These are phyloP conservation scores for Homarus americanus DNA, from an alignment of 1,140 invertebrate species.

Conservation along the genomic window DNA sequence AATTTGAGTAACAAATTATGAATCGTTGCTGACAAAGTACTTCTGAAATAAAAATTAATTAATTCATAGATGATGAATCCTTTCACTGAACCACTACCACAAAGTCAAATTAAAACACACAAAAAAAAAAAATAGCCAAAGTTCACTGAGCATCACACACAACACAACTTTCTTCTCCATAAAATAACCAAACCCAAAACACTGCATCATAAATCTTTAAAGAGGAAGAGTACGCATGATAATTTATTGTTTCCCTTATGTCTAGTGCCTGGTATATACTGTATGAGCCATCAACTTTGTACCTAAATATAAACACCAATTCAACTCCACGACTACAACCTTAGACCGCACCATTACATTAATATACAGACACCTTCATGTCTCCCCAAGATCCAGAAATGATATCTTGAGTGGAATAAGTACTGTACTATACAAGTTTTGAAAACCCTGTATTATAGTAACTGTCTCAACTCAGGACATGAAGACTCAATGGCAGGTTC, in stretches of 20 bases:
- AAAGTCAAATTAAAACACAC: neutral
- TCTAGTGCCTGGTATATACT: neutral
- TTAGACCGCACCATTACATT: neutral
- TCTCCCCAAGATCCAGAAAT: neutral
- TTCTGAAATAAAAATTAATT: neutral
- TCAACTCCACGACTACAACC: neutral
- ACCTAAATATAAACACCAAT: neutral
- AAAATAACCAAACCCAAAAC: neutral
- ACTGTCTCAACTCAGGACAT: slow-evolving; percentile 22
- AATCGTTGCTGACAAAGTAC: neutral
- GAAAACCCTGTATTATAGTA: neutral
- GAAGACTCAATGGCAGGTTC: no score
- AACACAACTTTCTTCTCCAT: no score
- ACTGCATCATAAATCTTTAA: slow-evolving; percentile 36
- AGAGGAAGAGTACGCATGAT: neutral
- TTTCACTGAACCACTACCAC: neutral
- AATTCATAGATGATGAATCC: neutral
- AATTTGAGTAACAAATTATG: neutral
- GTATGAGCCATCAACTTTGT: slow-evolving; percentile 20
- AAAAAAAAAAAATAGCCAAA: no score
- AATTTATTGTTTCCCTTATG: neutral
- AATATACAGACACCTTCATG: neutral
- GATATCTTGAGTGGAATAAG: neutral
- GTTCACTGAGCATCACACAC: no score
- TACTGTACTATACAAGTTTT: neutral